A percentile compares a stretch with the other conserved stretches of the same genome.
These are phyloP conservation scores for Kryphioiulus occultus DNA, from an alignment of 2,888 invertebrate genomes.

Conservation along the genomic window DNA sequence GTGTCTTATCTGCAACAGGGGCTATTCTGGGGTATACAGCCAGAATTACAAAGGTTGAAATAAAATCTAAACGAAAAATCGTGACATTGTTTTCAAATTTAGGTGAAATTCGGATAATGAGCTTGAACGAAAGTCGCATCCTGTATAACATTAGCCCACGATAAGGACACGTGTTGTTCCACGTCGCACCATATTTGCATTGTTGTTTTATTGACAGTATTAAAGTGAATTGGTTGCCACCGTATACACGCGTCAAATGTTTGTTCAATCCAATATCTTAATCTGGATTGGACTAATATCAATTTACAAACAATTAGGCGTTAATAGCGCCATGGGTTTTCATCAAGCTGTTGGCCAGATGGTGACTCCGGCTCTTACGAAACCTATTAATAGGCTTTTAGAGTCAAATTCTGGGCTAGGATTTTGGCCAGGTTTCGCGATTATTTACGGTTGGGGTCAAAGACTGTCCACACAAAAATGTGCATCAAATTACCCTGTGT, in stretches of 20 bases:
- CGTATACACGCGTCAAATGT: conserved; percentile 24
- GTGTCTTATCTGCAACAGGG: too few species aligned
- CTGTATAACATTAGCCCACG: not conserved
- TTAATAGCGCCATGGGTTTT: conserved; percentile 9
- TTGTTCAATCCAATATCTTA: conserved; percentile 9
- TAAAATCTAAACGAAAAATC: too few species aligned
- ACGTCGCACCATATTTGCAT: not conserved
- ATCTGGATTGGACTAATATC: conserved; percentile 20
- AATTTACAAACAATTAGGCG: conserved; percentile 31
- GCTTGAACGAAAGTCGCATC: not conserved
- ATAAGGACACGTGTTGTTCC: not conserved
- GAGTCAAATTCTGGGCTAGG: not conserved
- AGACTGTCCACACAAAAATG: not conserved
- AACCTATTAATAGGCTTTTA: conserved; percentile 12
- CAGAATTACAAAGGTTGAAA: too few species aligned
- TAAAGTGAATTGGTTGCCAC: conserved; percentile 11
- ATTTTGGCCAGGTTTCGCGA: not conserved
- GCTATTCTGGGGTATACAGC: too few species aligned
- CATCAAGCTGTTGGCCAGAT: conserved; percentile 30
- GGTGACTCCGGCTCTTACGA: not conserved
- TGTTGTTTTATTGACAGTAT: conserved; percentile 1
- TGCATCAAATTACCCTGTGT: not conserved
- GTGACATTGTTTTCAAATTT: too few species aligned
- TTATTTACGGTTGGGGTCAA: conserved; percentile 10
- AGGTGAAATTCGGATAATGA: too few species aligned